These are phyloP conservation scores for Mythimna ferrago DNA, from an alignment of 2,888 invertebrate genomes.

Conservation along the genomic window DNA sequence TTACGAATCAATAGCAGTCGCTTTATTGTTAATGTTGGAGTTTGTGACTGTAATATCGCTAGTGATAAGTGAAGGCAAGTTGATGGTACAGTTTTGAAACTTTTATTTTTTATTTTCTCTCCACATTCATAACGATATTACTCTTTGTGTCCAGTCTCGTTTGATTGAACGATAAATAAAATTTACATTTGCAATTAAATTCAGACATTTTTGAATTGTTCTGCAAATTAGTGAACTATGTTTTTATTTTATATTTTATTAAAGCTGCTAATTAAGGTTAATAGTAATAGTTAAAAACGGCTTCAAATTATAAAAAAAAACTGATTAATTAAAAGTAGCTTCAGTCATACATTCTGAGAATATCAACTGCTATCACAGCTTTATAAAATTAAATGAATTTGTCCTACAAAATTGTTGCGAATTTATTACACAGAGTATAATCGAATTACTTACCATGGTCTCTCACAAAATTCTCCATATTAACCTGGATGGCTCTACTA, in stretches of 20 bases:
- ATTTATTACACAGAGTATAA: constrained; percentile 51
- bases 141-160: constrained; percentile 27
- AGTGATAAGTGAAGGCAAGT: constrained; percentile 25
- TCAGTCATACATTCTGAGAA: not conserved
- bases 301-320: constrained; percentile 1
- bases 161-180: constrained; percentile 40
- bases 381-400: constrained; percentile 34
- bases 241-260: not conserved
- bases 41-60: constrained; percentile 37
- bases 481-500: constrained; percentile 66
- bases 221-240: constrained; percentile 22
- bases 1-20: constrained; percentile 47
- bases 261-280: not conserved
- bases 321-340: not conserved
- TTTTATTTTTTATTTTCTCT: constrained; percentile 39
- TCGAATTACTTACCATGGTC: constrained; percentile 64
- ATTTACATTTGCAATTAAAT: constrained; percentile 42
- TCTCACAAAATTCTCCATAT: constrained; percentile 65
- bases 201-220: constrained; percentile 14
- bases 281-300: not conserved
- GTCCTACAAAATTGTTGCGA: constrained; percentile 35
- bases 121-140: constrained; percentile 22
- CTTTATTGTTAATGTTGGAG: constrained; percentile 42
- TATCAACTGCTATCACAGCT: constrained; percentile 4
- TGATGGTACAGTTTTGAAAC: constrained; percentile 30